Percentiles rank a stretch among this genome's conserved stretches.
Evolutionary conservation across 2,113 vertebrate species (phyloP).

Genomic region (Brienomyrus longianalis): DNA sequence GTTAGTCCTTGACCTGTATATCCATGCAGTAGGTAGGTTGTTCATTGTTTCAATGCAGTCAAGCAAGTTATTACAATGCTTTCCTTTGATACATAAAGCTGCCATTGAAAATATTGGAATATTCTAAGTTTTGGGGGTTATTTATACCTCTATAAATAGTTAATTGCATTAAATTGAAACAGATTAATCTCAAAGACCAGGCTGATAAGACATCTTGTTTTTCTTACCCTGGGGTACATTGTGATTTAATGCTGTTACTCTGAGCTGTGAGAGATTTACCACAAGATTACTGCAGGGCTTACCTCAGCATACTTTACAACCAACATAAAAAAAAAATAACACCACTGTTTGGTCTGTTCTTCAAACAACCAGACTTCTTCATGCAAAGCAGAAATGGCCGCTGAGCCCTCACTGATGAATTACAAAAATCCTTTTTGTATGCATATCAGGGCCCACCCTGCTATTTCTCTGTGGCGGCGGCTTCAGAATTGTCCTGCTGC

Average conservation of each 20-base stretch:
- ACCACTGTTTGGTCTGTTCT: conserved; percentile 43
- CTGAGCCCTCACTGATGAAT: background rate
- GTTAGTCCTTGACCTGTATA: background rate
- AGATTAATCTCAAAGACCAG: conserved; percentile 5
- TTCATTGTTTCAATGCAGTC: background rate
- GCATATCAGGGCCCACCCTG: background rate
- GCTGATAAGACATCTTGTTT: conserved; percentile 36
- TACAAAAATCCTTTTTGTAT: background rate
- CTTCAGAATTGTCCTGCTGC: background rate
- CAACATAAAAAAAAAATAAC: conserved; percentile 40
- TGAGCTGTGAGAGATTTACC: conserved; percentile 40
- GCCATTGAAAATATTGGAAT: too few relatives aligned
- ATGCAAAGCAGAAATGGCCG: conserved; percentile 35
- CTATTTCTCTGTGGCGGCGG: background rate
- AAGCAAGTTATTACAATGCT: background rate
- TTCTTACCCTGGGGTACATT: conserved; percentile 27
- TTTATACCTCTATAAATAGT: conserved; percentile 7
- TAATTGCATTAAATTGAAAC: conserved; percentile 3
- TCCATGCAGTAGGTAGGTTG: background rate
- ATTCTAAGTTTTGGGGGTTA: background rate
- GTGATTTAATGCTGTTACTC: conserved; percentile 46
- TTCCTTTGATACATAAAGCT: background rate
- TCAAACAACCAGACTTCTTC: conserved; percentile 36
- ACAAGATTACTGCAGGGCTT: conserved; percentile 43
- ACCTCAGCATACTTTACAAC: conserved; percentile 37